Evolutionary conservation across 2,797 vertebrate genomes (phyloP).

Genomic region (Chrysocyon brachyurus): DNA sequence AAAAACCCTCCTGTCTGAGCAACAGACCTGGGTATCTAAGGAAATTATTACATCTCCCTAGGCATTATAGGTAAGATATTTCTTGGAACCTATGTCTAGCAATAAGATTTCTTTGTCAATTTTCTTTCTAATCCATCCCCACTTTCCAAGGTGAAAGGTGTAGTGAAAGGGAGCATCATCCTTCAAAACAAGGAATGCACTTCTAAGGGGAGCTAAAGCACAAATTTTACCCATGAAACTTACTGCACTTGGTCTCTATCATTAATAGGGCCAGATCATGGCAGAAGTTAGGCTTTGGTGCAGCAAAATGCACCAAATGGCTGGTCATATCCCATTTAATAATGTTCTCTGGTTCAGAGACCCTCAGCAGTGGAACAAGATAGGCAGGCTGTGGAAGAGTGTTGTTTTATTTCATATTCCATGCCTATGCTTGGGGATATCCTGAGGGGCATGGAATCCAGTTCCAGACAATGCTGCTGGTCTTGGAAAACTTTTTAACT

Average conservation of each 20-base stretch:
- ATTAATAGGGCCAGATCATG: background rate
- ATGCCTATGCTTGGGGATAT: background rate
- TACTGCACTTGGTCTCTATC: background rate
- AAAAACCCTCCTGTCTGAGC: background rate
- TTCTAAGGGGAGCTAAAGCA: background rate
- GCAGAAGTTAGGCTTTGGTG: background rate
- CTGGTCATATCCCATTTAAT: background rate
- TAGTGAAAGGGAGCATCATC: background rate
- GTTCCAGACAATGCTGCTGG: background rate
- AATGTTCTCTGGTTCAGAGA: background rate
- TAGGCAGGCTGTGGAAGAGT: background rate
- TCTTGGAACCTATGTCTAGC: background rate
- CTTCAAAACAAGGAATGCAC: background rate
- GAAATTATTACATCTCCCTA: background rate
- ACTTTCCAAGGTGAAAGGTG: background rate
- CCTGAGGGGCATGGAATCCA: background rate
- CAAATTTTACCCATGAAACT: background rate
- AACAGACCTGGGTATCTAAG: background rate
- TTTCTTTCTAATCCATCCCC: constrained; percentile 18
- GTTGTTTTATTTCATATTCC: background rate
- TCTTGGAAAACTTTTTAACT: background rate
- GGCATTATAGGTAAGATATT: background rate
- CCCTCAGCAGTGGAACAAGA: background rate
- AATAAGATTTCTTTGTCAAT: background rate
- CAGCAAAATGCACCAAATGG: background rate